Evolutionary conservation across 2,797 vertebrate genomes (phyloP), one percentile per base, ranked within the genome.

Genomic region (Mormyrops attenuatus): DNA sequence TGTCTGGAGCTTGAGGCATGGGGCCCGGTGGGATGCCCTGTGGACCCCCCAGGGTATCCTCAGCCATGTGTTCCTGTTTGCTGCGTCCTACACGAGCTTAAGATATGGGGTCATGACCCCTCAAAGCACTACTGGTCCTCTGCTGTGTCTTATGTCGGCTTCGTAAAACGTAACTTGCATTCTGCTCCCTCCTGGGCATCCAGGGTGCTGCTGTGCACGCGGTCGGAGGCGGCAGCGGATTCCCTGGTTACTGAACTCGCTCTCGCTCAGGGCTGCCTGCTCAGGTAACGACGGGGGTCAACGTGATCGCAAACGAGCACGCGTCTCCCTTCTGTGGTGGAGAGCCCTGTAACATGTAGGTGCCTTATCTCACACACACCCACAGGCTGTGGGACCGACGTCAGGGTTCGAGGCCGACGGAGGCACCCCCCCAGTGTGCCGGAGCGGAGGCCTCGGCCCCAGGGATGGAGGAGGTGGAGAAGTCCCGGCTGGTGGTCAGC

Each of bases 191-290:
- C 44, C 53, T 85, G 50, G 47, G 34, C 44, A 66, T 38, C 15
- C 50, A 91, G 91, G 90, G 88, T 91, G 73, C 84, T 91, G 66
- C 84, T 91, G 87, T 91, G 91, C 73, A 88, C 91, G 1, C 89
- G 90, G 41, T 89, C 91, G n/a, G 89, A 91, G 34, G 57, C 34
- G 15, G 90, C 84, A 22, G 90, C 82, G 20, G 91, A 91, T 17
- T 34, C 69, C 15, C 63, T 90, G 22, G 49, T 89, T 55, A 90
- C 86, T 50, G 90, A 88, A 26, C 82, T 87, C 49, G 15, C 41
- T 4, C 15, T 85, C 49, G 13, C 88, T 34, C 50, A 88, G 49
- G 89, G 80, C 60, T 89, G 53, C 41, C 89, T 84, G 20, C 89
- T 91, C 88, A 91, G 91, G 91, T 91, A 88, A 30, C 49, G 2